These are phyloP conservation scores for Chaenogobius annularis DNA, from an alignment of 2,113 vertebrate species.

Conservation along the genomic window DNA sequence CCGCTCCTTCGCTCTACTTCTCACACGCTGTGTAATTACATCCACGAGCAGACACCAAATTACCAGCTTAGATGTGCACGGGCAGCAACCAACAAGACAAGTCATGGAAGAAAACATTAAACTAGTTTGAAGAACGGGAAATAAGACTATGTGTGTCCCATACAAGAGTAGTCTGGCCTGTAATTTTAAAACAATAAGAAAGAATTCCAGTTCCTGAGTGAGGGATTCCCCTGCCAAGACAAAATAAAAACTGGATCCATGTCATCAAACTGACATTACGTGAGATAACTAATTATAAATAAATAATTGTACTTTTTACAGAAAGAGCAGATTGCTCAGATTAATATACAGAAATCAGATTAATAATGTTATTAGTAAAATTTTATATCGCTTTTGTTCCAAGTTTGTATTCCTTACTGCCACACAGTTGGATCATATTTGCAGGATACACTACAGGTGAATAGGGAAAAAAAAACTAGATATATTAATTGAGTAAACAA, in stretches of 20 bases:
- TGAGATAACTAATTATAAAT: no score
- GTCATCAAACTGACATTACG: background rate
- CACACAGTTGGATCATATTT: background rate
- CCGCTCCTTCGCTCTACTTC: slow-evolving; percentile 17
- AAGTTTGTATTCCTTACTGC: no score
- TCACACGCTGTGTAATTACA: slow-evolving; percentile 64
- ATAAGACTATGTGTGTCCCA: background rate
- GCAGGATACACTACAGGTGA: no score
- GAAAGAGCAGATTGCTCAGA: background rate
- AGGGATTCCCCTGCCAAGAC: slow-evolving; percentile 13
- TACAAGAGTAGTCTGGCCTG: background rate
- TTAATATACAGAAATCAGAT: background rate
- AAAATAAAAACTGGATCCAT: slow-evolving; percentile 1
- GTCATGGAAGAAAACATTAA: slow-evolving; percentile 14
- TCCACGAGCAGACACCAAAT: slow-evolving; percentile 66
- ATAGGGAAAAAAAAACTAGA: no score
- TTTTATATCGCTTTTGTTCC: no score
- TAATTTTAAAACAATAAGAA: slow-evolving; percentile 2
- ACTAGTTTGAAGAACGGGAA: background rate
- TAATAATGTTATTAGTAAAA: no score
- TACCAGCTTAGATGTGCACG: slow-evolving; percentile 56
- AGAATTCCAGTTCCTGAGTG: background rate
- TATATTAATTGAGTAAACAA: no score
- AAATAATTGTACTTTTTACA: background rate
- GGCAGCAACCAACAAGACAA: slow-evolving; percentile 27